These are phyloP conservation scores for Hylyphantes graminicola DNA, from an alignment of 1,140 invertebrate species.

Conservation along the genomic window DNA sequence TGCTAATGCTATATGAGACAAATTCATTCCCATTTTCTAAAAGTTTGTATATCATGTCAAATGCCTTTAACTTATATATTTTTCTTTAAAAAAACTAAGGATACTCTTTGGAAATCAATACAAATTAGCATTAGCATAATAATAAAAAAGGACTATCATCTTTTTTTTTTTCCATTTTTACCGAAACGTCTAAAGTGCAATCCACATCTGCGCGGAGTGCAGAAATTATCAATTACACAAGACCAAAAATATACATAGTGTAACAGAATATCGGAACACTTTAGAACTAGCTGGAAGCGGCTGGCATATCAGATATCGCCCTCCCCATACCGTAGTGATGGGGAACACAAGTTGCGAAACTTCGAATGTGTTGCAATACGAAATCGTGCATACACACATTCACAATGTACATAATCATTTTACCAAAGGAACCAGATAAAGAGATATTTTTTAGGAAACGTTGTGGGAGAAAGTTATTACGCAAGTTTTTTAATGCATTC, in stretches of 20 bases:
- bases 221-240: too few relatives aligned
- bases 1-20: too few relatives aligned
- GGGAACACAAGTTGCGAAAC: conserved; percentile 34
- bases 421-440: conserved; percentile 18
- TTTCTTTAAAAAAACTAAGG: not conserved
- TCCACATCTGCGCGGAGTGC: too few relatives aligned
- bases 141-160: conserved; percentile 2
- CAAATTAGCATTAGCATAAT: too few relatives aligned
- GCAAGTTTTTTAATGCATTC: too few relatives aligned
- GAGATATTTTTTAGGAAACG: conserved; percentile 52
- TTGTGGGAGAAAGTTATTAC: not conserved
- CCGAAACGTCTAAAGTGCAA: too few relatives aligned
- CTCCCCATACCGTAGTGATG: not conserved
- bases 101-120: too few relatives aligned
- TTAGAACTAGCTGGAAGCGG: not conserved
- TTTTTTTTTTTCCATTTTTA: not conserved
- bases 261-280: not conserved
- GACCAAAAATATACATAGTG: too few relatives aligned
- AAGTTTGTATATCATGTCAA: too few relatives aligned
- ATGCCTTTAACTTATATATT: too few relatives aligned
- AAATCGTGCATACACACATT: conserved; percentile 14
- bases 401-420: conserved; percentile 13
- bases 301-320: not conserved
- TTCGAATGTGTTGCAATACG: conserved; percentile 39
- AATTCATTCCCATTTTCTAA: too few relatives aligned